A percentile compares a stretch with the other conserved stretches of the same genome.
These are phyloP conservation scores for Clarias gariepinus DNA, from an alignment of 2,113 vertebrate genomes.

Conservation along the genomic window DNA sequence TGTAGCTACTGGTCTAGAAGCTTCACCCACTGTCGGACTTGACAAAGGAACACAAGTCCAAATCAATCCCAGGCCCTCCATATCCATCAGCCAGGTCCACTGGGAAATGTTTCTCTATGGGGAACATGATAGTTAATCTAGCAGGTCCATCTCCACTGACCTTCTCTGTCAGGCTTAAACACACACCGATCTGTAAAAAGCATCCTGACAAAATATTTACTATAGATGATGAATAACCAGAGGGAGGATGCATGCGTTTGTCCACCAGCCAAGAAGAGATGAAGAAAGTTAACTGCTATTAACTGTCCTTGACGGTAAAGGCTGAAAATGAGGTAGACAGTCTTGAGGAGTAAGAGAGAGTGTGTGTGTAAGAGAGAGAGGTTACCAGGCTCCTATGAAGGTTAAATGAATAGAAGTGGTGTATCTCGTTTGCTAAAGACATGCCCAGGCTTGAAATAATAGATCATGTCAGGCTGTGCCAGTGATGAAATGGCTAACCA, in stretches of 20 bases:
- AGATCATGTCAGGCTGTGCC: background rate
- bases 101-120: slow-evolving; percentile 34
- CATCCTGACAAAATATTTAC: slow-evolving; percentile 63
- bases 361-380: background rate
- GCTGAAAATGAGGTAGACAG: slow-evolving; percentile 15
- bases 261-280: slow-evolving; percentile 23
- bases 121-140: slow-evolving; percentile 47
- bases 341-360: background rate
- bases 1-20: background rate
- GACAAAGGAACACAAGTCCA: slow-evolving; percentile 27
- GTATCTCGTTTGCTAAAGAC: slow-evolving; percentile 23
- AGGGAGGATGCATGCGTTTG: slow-evolving; percentile 10
- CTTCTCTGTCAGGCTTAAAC: slow-evolving; percentile 53
- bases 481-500: background rate
- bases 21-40: slow-evolving; percentile 13
- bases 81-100: slow-evolving; percentile 39
- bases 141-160: slow-evolving; percentile 53
- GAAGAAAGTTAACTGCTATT: slow-evolving; percentile 40
- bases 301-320: slow-evolving; percentile 38
- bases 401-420: slow-evolving; percentile 37
- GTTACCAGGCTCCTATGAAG: slow-evolving; percentile 6
- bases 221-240: slow-evolving; percentile 46
- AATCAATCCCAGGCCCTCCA: slow-evolving; percentile 29
- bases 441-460: slow-evolving; percentile 18
- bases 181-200: slow-evolving; percentile 53